Base-by-base conservation (phyloP, 2,113 vertebrate genomes). In the Halcyon malimbica region DNA sequence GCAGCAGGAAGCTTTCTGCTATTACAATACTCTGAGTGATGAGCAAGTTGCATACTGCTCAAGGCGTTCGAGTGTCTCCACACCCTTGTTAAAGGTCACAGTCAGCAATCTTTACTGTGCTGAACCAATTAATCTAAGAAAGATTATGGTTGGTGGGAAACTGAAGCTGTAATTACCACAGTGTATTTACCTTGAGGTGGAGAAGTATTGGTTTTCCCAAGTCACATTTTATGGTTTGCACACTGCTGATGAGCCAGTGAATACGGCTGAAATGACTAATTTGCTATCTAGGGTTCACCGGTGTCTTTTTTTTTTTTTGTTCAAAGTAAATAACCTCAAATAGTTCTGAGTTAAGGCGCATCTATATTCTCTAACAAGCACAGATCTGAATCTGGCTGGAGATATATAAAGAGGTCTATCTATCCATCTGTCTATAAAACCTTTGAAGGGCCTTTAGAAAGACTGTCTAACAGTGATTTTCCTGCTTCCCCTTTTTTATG, bases 71-170 rank as follows among this genome's bases (percentile, higher is more conserved):
- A 87, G 41, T 70, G 77, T 87, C 92, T 90, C 83, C 91, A 76
- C 86, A 84, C 42, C 53, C 86, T 79, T 92, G 70, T 65, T 87
- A 93, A 92, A 96, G 78, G 78, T 88, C 73, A 87, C 80, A 93
- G 81, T 35, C 81, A 84, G 64, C 75, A 77, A 56, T 73, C 19
- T 89, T 90, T 89, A 84, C 65, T 73, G 31, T n/a, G 24, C 70
- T 39, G 74, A 92, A 89, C 53, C 65, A 87, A 73, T 82, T 76
- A 94, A 76, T 89, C 65, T 62, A 62, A 83, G 69, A 87, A 91
- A 83, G 16, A 16, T 85, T 70, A 85, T 80, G 67, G 46, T 0
- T 93, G 64, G 51, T 93, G 41, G 56, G 85, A 93, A 91, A 82
- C 41, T 54, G 64, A 21, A 81, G n/a, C 39, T 90, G 44, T 93